Evolutionary conservation across 2,797 vertebrate species (phyloP), one percentile per base, ranked within the genome.

Genomic region (Lagorchestes hirsutus): DNA sequence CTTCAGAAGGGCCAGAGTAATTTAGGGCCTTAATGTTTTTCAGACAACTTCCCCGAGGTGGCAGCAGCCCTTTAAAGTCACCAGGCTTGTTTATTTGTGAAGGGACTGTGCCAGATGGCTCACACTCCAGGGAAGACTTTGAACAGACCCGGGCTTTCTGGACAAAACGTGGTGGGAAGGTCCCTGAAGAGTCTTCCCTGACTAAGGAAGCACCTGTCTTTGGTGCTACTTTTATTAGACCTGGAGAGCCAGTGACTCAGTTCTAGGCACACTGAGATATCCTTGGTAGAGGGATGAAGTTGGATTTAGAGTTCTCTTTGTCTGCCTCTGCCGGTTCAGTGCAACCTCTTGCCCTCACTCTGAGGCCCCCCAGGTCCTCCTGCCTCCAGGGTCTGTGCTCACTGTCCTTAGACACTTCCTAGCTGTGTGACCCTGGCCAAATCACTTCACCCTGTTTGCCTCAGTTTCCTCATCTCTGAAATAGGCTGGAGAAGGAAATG

Each of bases 51-150:
- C 97, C 97, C 96, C 96, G 97, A 96, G 97, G 93, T 50, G 46
- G 95, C 46, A 5, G 34, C 93, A 87, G 96, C 93, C 97, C 97
- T 97, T 97, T 97, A 87, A 87, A 97, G 95, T 91, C 92, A 94
- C 95, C 57, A 22, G 11, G 0, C 92, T 97, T 98, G 97, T 97
- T 98, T 98, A 96, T 97, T 98, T 97, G 96, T 92, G 96, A 96
- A 98, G 97, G 97, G 96, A 97, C 6, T 40, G 11, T 97, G 98
- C 97, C 97, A 98, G 97, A 96, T 34, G 28, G 90, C 54, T 91
- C 52, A 16, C 22, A 27, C 74, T 94, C 67, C 55, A 46, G 92
- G 67, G 31, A 27, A 67, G 90, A 90, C 9, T 13, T 0, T 52
- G 57, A 10, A 9, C 2, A 8, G 57, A 91, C 74, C 56, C n/a